Percentiles rank a stretch among this genome's conserved stretches.
Conservation (phyloP, 2,797 vertebrate genomes). For the Sebastiscus albofasciatus region DNA sequence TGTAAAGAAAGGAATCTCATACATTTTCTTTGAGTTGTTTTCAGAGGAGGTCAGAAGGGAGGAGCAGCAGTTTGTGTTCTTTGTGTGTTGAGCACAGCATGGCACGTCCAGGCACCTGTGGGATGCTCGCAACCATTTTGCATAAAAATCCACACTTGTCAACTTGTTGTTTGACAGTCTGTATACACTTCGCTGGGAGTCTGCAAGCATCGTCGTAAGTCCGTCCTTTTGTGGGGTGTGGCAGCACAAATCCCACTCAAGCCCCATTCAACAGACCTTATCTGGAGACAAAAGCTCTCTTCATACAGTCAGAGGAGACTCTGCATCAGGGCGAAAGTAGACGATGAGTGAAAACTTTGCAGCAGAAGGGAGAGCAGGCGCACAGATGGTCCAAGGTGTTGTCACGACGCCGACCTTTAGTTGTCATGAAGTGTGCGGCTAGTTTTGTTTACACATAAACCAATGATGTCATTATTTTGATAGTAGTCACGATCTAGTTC, state of each 20-base stretch:
- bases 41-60: slow-evolving; percentile 34
- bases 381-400: slow-evolving; percentile 66
- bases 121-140: slow-evolving; percentile 36
- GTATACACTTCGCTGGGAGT: slow-evolving; percentile 11
- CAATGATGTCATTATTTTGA: slow-evolving; percentile 35
- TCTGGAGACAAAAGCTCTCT: slow-evolving; percentile 48
- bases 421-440: slow-evolving; percentile 38
- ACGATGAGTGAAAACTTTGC: slow-evolving; percentile 35
- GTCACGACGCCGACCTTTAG: slow-evolving; percentile 42
- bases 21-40: slow-evolving; percentile 40
- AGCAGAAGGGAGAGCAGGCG: slow-evolving; percentile 52
- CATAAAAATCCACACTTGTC: slow-evolving; percentile 5
- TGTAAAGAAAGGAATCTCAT: slow-evolving; percentile 31
- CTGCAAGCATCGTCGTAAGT: not conserved
- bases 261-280: slow-evolving; percentile 33
- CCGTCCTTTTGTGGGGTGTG: slow-evolving; percentile 31
- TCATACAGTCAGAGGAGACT: slow-evolving; percentile 28
- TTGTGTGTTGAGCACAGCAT: slow-evolving; percentile 27
- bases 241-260: slow-evolving; percentile 42
- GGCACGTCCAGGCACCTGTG: slow-evolving; percentile 57
- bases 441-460: slow-evolving; percentile 48
- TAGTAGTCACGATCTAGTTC: slow-evolving; percentile 26
- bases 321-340: slow-evolving; percentile 11
- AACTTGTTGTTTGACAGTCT: slow-evolving; percentile 45
- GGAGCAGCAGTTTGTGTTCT: slow-evolving; percentile 29